phyloP scores from a whole-genome alignment of 2,888 invertebrate species.

The Drosophila pseudotalamancana region DNA sequence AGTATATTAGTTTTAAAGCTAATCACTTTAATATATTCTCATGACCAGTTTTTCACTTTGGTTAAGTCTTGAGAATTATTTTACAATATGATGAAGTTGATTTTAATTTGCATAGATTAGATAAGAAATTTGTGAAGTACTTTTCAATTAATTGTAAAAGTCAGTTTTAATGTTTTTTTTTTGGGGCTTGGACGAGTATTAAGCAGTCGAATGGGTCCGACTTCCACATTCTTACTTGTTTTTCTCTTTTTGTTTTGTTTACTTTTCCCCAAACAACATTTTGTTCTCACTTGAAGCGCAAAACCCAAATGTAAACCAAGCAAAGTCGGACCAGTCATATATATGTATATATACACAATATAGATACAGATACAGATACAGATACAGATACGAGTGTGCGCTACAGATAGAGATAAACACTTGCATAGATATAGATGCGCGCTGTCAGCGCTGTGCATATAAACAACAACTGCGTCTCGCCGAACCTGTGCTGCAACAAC shows the following conservation, averaged over 20 bases:
- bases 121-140: too few species aligned
- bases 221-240: too few species aligned
- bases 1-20: too few species aligned
- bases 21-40: too few species aligned
- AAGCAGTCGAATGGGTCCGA: too few species aligned
- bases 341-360: background rate
- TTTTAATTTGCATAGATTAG: too few species aligned
- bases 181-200: too few species aligned
- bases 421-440: constrained; percentile 26
- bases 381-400: constrained; percentile 28
- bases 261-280: constrained; percentile 70
- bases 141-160: too few species aligned
- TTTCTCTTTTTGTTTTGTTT: constrained; percentile 59
- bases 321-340: constrained; percentile 38
- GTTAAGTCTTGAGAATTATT: too few species aligned
- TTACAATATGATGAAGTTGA: too few species aligned
- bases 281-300: constrained; percentile 73
- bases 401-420: constrained; percentile 52
- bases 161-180: too few species aligned
- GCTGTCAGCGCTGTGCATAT: constrained; percentile 29
- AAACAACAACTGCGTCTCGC: constrained; percentile 46
- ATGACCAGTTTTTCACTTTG: too few species aligned
- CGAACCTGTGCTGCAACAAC: background rate
- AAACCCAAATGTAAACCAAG: constrained; percentile 73
- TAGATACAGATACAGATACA: constrained; percentile 4